phyloP scores from a whole-genome alignment of 2,888 invertebrate species.

The Tenthredo notha region DNA sequence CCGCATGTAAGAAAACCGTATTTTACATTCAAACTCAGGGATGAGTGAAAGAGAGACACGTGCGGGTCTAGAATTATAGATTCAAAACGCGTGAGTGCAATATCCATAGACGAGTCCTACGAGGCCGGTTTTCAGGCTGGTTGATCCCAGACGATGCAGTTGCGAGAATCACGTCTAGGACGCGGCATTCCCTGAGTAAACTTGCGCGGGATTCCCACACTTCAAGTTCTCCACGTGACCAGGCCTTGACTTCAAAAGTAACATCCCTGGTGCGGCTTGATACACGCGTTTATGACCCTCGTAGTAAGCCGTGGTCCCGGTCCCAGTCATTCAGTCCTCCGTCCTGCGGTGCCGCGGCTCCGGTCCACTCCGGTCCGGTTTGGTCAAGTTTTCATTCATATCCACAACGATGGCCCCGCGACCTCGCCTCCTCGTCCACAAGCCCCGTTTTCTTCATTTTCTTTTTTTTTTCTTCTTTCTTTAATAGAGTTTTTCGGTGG shows the following conservation, averaged over 20 bases:
- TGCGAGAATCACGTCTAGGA: constrained; percentile 49
- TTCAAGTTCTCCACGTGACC: constrained; percentile 55
- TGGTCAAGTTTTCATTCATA: constrained; percentile 74
- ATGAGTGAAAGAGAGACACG: constrained; percentile 12
- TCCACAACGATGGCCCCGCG: constrained; percentile 71
- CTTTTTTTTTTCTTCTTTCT: constrained; percentile 52
- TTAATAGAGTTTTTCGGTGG: constrained; percentile 57
- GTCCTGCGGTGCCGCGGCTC: constrained; percentile 61
- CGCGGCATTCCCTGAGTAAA: constrained; percentile 21
- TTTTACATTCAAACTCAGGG: not conserved
- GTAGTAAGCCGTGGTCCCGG: constrained; percentile 45
- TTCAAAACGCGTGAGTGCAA: constrained; percentile 51
- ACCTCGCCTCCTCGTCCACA: constrained; percentile 64
- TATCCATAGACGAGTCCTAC: not conserved
- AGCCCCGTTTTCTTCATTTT: constrained; percentile 32
- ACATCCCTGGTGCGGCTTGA: constrained; percentile 57
- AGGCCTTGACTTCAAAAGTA: constrained; percentile 58
- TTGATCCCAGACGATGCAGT: constrained; percentile 30
- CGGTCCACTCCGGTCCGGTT: constrained; percentile 14
- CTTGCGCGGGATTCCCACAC: constrained; percentile 61
- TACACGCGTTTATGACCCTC: constrained; percentile 59
- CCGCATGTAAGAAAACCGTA: not conserved
- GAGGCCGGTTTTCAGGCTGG: constrained; percentile 17
- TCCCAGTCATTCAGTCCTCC: constrained; percentile 68
- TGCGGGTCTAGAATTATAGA: constrained; percentile 37